Evolutionary conservation across 2,888 invertebrate species (phyloP), one percentile per base, ranked within the genome.

Genomic region (Drosophila picticornis): DNA sequence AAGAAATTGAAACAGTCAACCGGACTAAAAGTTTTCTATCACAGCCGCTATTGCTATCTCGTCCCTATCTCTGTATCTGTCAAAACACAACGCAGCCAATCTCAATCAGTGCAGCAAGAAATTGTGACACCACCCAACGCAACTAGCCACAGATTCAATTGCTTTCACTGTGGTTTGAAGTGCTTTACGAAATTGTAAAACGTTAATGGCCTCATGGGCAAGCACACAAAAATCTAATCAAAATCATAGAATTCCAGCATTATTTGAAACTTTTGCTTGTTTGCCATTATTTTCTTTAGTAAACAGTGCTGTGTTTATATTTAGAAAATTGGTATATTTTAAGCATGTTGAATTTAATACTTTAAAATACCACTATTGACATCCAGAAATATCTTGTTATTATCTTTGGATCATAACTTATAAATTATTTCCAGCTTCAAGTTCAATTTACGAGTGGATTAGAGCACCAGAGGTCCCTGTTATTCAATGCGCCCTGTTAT

Each of bases 121-220:
- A 51, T 57, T 63, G 74, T 67, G 77, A 51, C 62, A 63, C 65
- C 62, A 40, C 38, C 36, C 59, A 63, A 55, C 43, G n/a, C 72
- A 77, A 61, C 63, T 59, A 56, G 76, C 75, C 78, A 57, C 77
- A 88, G 78, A 91, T 88, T 79, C 80, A 90, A 84, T 91, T 83
- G 90, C 75, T 81, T 79, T 81, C 76, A 72, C 66, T 84, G 75
- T 71, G 71, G 55, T 59, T 56, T 59, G 29, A 79, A 81, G 77
- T 62, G 74, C 69, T 80, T 80, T 72, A 64, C 69, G 38, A 59
- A 82, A 74, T 78, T 76, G 74, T 58, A 70, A 72, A 81, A 61
- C 58, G 61, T 58, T 56, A 52, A 38, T 59, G 75, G 55, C 75
- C 74, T 34, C 48, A 31, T 51, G 64, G 68, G 27, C 31, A 16